phyloP scores from a whole-genome alignment of 2,888 invertebrate species.

The Pteria penguin region DNA sequence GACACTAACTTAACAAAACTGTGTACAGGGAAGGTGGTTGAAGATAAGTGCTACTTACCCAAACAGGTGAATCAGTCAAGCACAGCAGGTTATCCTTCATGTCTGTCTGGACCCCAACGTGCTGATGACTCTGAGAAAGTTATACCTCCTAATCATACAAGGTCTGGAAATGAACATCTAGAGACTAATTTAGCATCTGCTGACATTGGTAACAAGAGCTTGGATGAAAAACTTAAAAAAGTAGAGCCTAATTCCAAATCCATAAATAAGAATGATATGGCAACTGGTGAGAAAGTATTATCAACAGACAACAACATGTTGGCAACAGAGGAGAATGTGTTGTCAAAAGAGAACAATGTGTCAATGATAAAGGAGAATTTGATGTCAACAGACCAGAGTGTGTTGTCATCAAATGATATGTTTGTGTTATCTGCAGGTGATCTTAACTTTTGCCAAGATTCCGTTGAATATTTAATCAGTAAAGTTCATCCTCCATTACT shows the following conservation, averaged over 20 bases:
- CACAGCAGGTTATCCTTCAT: too few species aligned
- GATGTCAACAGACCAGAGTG: neutral
- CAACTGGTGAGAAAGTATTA: neutral
- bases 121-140: neutral
- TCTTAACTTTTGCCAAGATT: slow-evolving; percentile 53
- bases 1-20: neutral
- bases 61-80: too few species aligned
- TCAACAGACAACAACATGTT: neutral
- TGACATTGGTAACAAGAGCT: neutral
- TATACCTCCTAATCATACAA: neutral
- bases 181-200: neutral
- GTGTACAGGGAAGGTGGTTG: neutral
- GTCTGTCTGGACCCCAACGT: too few species aligned
- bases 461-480: slow-evolving; percentile 82
- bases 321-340: neutral
- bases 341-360: neutral
- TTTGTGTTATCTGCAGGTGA: neutral
- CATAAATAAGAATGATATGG: neutral
- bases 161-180: neutral
- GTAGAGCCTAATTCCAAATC: neutral
- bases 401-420: neutral
- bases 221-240: neutral
- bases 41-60: too few species aligned
- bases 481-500: slow-evolving; percentile 84
- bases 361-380: neutral